These are phyloP conservation scores for Gymnothorax javanicus DNA, from an alignment of 2,797 vertebrate genomes.

Conservation along the genomic window DNA sequence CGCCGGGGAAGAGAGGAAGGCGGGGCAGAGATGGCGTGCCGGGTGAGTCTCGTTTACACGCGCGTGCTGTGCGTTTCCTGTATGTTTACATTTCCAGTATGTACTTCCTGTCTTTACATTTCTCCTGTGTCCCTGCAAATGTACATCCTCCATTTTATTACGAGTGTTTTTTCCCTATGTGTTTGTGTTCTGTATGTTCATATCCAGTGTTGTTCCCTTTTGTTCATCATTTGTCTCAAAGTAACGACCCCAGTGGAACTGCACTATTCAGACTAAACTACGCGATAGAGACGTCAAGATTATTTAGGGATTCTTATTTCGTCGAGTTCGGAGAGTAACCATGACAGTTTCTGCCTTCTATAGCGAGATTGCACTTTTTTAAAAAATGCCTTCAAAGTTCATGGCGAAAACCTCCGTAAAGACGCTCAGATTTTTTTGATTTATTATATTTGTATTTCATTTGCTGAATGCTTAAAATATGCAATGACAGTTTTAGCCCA, in stretches of 20 bases:
- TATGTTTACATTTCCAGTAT: not conserved
- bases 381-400: not conserved
- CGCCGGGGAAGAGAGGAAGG: constrained; percentile 96
- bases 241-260: not conserved
- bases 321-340: not conserved
- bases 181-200: not conserved
- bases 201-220: too few species aligned
- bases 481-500: not conserved
- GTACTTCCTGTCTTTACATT: too few species aligned
- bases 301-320: not conserved
- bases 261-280: not conserved
- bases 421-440: not conserved
- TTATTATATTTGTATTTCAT: not conserved
- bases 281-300: too few species aligned
- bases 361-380: not conserved
- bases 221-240: not conserved
- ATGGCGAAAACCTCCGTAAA: not conserved
- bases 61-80: not conserved
- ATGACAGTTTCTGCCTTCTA: not conserved
- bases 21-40: constrained; percentile 93
- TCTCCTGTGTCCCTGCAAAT: not conserved
- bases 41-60: constrained; percentile 75
- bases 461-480: not conserved
- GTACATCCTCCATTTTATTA: too few species aligned
- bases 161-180: not conserved